Base-by-base conservation (phyloP, 2,888 invertebrate genomes). In the Micropterix aruncella region DNA sequence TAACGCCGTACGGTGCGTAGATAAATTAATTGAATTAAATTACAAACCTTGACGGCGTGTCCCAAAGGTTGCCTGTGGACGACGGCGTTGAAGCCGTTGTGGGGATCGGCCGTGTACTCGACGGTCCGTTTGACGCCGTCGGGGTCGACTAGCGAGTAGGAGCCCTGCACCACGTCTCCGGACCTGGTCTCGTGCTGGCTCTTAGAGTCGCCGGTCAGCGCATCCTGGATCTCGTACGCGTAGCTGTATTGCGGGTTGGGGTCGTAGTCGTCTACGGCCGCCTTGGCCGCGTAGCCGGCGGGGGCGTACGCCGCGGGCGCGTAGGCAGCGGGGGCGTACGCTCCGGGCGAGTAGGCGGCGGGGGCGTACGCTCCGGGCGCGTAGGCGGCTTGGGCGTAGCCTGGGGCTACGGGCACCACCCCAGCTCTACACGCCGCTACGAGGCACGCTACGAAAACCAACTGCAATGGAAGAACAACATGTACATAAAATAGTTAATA, bases 221-320 rank as follows among this genome's bases (percentile, higher is more conserved):
- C 79, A 66, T 73, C 79, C 62, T 65, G 74, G 61, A 67, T 56
- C 42, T 62, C 57, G 52, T 70, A 72, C 2, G 66, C 65, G 51
- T 66, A 71, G 47, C 62, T 66, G 53, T 71, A 71, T 44, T 70
- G 66, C 1, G 27, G 61, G 27, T 43, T 38, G 16, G 43, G 40
- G 18, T 45, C 46, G 40, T 44, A 46, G 16, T 49, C 41, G n/a
- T 45, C 47, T 4, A 40, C 43, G 2, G 47, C 43, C 41, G 52
- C 55, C 27, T 54, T 43, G 2, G 54, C 55, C 38, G 55, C 46
- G 37, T 46, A 42, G 44, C 43, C 43, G 37, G 66, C 70, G 47
- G 62, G 69, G 48, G 59, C 62, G 57, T 5, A 65, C 64, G 2
- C 62, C 16, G 52, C 54, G 17, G 59, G 56, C 16, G 55, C 60